Percentiles rank a stretch among this genome's conserved stretches.
Conservation (phyloP, 2,113 vertebrate genomes). For the Bostrychus sinensis region DNA sequence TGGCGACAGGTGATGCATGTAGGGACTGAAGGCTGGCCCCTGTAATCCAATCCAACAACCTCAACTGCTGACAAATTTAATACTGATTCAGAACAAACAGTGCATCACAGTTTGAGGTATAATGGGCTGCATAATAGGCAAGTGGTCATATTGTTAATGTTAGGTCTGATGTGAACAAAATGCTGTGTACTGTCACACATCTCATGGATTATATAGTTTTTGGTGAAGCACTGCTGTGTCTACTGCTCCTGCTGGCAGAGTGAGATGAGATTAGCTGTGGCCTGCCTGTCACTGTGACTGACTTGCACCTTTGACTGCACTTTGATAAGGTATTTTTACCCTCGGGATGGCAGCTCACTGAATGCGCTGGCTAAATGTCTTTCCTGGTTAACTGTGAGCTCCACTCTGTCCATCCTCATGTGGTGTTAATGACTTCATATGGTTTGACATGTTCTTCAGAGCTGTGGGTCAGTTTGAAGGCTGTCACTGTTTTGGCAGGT, state of each 20-base stretch:
- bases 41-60: too few species aligned
- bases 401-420: background rate
- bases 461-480: background rate
- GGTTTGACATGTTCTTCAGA: background rate
- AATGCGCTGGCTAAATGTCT: background rate
- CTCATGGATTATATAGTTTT: constrained; percentile 22
- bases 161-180: background rate
- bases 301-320: constrained; percentile 25
- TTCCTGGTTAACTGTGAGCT: constrained; percentile 3
- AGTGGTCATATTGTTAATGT: too few species aligned
- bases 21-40: too few species aligned
- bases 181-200: constrained; percentile 11
- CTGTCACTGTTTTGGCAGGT: background rate
- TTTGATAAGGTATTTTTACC: constrained; percentile 16
- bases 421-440: constrained; percentile 1
- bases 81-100: too few species aligned
- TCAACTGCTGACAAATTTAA: too few species aligned
- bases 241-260: constrained; percentile 17
- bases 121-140: too few species aligned
- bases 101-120: too few species aligned
- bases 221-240: background rate
- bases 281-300: constrained; percentile 28
- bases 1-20: too few species aligned
- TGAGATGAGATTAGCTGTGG: constrained; percentile 20
- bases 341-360: constrained; percentile 14